Conservation (phyloP, 2,113 vertebrate genomes). For the Oenanthe oenanthe region DNA sequence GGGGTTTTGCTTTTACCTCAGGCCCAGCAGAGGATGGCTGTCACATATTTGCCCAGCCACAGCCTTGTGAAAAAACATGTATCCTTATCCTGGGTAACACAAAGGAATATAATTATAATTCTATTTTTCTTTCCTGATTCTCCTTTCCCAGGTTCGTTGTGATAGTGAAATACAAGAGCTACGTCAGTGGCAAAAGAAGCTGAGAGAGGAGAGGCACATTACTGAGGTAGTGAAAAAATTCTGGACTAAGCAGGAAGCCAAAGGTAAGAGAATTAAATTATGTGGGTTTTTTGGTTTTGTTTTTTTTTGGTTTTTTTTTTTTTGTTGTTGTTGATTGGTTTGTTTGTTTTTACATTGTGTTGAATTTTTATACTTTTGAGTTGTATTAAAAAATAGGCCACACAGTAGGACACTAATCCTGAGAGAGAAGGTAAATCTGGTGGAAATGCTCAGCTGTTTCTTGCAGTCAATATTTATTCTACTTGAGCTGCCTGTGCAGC, state of each 20-base stretch:
- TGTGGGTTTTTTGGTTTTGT: no score
- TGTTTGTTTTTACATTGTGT: not conserved
- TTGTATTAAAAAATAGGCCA: not conserved
- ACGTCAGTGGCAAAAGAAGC: conserved; percentile 88
- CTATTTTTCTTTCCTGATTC: not conserved
- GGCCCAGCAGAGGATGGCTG: not conserved
- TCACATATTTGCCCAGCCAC: not conserved
- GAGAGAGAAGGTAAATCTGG: not conserved
- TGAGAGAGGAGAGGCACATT: conserved; percentile 82
- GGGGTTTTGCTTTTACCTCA: not conserved
- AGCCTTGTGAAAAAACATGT: not conserved
- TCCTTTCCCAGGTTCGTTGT: conserved; percentile 79
- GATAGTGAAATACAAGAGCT: conserved; percentile 86
- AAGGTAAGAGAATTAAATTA: conserved; percentile 72
- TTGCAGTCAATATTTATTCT: not conserved
- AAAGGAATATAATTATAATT: not conserved
- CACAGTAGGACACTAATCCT: not conserved
- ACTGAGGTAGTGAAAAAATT: conserved; percentile 77
- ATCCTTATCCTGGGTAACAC: not conserved
- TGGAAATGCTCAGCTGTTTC: not conserved
- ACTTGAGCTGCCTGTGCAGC: not conserved
- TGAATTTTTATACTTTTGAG: not conserved
- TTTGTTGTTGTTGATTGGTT: not conserved
- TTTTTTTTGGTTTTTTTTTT: no score
- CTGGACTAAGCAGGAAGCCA: conserved; percentile 84